Percentiles rank a stretch among this genome's conserved stretches.
These are phyloP conservation scores for Cirrhinus molitorella DNA, from an alignment of 2,797 vertebrate genomes.

Conservation along the genomic window DNA sequence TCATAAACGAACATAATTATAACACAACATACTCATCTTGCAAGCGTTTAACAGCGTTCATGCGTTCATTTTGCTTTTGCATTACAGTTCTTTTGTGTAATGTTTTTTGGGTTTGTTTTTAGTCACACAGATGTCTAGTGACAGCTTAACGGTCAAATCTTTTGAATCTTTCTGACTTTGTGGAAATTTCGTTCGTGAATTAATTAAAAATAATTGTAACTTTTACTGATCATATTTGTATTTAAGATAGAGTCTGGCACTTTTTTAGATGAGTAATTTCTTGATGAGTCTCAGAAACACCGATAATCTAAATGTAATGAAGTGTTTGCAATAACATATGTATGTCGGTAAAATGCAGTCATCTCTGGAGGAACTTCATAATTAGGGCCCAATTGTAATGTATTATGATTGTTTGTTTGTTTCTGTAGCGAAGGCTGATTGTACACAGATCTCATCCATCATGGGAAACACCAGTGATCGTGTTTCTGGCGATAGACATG, in stretches of 20 bases:
- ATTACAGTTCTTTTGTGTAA: neutral
- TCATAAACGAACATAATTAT: neutral
- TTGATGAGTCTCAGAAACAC: neutral
- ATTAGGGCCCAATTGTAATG: too few relatives aligned
- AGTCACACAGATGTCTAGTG: neutral
- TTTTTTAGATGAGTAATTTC: neutral
- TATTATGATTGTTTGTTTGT: neutral
- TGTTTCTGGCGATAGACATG: slow-evolving; percentile 87
- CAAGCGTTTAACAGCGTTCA: neutral
- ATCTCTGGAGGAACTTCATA: neutral
- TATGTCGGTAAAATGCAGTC: neutral
- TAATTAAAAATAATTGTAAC: neutral
- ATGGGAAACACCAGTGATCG: slow-evolving; percentile 98
- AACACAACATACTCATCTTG: neutral
- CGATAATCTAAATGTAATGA: neutral
- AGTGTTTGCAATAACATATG: neutral
- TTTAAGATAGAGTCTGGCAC: neutral
- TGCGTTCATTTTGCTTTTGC: neutral
- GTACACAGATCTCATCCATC: neutral
- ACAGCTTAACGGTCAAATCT: neutral
- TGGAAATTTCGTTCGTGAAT: neutral
- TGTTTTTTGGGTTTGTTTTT: neutral
- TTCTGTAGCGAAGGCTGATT: neutral
- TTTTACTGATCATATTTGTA: neutral
- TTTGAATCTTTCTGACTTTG: neutral